A percentile compares a stretch with the other conserved stretches of the same genome.
phyloP scores from a whole-genome alignment of 2,797 vertebrate genomes.

The Scolopax rusticola region DNA sequence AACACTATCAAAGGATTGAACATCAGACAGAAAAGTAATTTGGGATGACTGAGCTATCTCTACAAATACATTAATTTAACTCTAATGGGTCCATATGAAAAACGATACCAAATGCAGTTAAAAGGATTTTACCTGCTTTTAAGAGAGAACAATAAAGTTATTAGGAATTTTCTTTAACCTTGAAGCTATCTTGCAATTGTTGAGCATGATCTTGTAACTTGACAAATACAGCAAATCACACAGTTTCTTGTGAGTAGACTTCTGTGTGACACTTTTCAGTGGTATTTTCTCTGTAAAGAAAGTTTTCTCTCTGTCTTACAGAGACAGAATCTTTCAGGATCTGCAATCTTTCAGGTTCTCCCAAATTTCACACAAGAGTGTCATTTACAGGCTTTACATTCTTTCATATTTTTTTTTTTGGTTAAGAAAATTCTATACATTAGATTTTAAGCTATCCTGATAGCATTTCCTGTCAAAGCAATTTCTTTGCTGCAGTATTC shows the following conservation, averaged over 20 bases:
- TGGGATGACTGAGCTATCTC: constrained; percentile 79
- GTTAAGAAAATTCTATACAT: background rate
- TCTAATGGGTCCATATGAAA: constrained; percentile 74
- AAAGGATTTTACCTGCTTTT: constrained; percentile 74
- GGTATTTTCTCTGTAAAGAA: background rate
- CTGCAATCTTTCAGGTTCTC: background rate
- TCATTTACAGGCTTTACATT: background rate
- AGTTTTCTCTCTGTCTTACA: background rate
- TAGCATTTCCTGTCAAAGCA: background rate
- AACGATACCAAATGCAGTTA: constrained; percentile 70
- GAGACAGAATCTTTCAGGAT: background rate
- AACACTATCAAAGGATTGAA: constrained; percentile 81
- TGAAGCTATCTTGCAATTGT: constrained; percentile 56
- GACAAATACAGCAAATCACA: constrained; percentile 50
- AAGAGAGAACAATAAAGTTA: constrained; percentile 74
- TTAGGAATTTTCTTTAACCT: constrained; percentile 67
- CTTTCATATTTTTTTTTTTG: background rate
- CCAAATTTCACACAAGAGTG: background rate
- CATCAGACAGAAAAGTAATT: constrained; percentile 82
- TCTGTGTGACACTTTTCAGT: background rate
- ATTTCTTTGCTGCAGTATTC: background rate
- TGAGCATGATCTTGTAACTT: background rate
- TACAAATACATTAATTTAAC: constrained; percentile 78
- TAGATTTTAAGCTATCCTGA: background rate
- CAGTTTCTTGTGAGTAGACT: background rate